These are phyloP conservation scores for Anguilla obscura DNA, from an alignment of 2,797 vertebrate species.

Conservation along the genomic window DNA sequence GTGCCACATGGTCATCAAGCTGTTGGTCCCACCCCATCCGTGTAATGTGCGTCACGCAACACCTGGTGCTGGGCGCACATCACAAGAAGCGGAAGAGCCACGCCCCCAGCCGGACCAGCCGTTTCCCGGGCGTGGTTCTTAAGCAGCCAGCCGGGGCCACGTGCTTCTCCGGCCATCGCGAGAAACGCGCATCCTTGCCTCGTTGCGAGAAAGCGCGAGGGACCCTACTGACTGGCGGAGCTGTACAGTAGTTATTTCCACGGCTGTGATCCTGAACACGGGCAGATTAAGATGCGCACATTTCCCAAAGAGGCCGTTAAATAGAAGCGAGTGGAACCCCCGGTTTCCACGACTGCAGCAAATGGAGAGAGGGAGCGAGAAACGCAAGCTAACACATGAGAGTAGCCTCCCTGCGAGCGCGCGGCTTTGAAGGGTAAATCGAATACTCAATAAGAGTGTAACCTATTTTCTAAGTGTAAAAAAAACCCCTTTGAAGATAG, in stretches of 20 bases:
- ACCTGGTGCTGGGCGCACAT: not conserved
- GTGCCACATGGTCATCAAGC: not conserved
- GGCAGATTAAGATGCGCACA: conserved; percentile 46
- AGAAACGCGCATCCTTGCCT: not conserved
- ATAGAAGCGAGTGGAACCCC: conserved; percentile 7
- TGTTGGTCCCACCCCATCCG: not conserved
- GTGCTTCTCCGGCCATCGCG: not conserved
- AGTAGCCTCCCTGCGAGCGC: not conserved
- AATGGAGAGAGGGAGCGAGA: not conserved
- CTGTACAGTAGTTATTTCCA: not conserved
- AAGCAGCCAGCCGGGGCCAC: not conserved
- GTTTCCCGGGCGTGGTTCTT: not conserved
- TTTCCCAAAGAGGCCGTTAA: conserved; percentile 53
- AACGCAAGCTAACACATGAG: not conserved
- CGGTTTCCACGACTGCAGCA: not conserved
- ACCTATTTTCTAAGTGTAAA: not conserved
- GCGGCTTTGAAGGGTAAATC: conserved; percentile 7
- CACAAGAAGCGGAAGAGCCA: not conserved
- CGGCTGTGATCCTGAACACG: conserved; percentile 15
- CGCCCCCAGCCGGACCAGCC: too few species aligned
- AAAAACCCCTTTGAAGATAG: not conserved
- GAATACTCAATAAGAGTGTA: not conserved
- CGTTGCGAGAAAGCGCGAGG: not conserved
- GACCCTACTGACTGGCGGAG: not conserved
- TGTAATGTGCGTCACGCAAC: not conserved